Conservation (phyloP, 2,797 vertebrate genomes). For the Cyclura pinguis region DNA sequence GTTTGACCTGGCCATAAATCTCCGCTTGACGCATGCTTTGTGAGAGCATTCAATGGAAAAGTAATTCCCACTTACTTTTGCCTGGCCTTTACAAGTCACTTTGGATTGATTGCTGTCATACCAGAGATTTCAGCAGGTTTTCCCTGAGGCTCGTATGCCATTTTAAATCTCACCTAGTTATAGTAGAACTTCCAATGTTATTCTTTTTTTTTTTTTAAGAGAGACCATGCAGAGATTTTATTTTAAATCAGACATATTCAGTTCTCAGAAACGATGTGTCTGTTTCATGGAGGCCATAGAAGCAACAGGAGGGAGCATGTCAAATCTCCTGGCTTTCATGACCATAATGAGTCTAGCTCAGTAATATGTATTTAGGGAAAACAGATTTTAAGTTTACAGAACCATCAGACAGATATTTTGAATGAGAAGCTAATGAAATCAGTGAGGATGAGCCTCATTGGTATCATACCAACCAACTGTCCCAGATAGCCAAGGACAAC, state of each 20-base stretch:
- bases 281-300: too few relatives aligned
- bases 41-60: constrained; percentile 43
- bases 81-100: constrained; percentile 33
- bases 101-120: constrained; percentile 42
- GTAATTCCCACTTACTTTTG: constrained; percentile 28
- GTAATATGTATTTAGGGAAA: too few relatives aligned
- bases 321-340: too few relatives aligned
- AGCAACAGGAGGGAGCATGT: too few relatives aligned
- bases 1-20: constrained; percentile 45
- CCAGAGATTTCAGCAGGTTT: not conserved
- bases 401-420: too few relatives aligned
- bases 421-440: too few relatives aligned
- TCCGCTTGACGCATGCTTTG: constrained; percentile 22
- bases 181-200: not conserved
- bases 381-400: too few relatives aligned
- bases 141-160: constrained; percentile 12
- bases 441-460: too few relatives aligned
- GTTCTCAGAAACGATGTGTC: not conserved
- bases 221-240: too few relatives aligned
- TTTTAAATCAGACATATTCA: not conserved
- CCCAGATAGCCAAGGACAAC: too few relatives aligned
- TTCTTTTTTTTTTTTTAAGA: not conserved
- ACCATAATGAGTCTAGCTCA: too few relatives aligned
- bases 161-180: constrained; percentile 4
- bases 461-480: too few relatives aligned